Conservation (phyloP, 2,888 invertebrate genomes). For the Mythimna loreyi region DNA sequence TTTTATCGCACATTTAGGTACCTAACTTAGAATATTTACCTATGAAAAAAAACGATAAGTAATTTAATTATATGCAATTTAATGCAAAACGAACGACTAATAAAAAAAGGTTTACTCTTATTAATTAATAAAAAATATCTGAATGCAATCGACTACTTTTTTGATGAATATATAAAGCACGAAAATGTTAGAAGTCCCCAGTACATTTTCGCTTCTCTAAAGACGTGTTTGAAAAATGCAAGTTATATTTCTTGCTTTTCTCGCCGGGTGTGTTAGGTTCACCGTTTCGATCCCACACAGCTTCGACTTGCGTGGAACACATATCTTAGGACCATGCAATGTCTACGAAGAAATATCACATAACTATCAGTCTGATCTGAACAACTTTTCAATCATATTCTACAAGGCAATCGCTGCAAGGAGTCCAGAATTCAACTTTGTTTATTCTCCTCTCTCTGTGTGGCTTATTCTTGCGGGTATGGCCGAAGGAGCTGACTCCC, state of each 20-base stretch:
- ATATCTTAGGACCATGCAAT: constrained; percentile 36
- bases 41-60: no score
- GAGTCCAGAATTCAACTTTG: constrained; percentile 44
- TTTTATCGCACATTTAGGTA: no score
- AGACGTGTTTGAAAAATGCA: constrained; percentile 38
- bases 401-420: constrained; percentile 31
- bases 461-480: constrained; percentile 61
- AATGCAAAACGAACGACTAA: no score
- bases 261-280: neutral
- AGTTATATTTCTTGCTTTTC: neutral
- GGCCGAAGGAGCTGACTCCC: constrained; percentile 59
- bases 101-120: no score
- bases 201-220: constrained; percentile 7
- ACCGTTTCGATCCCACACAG: constrained; percentile 20
- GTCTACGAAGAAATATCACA: constrained; percentile 28
- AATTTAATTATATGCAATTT: no score
- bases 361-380: constrained; percentile 31
- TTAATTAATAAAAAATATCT: no score
- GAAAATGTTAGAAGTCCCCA: neutral
- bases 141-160: no score
- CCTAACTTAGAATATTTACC: no score
- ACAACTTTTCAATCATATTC: constrained; percentile 29
- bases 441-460: constrained; percentile 54
- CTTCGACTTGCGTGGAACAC: constrained; percentile 30
- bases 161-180: constrained; percentile 8